These are phyloP conservation scores for Microctenopoma steveboyesi DNA, from an alignment of 2,797 vertebrate species.

Conservation along the genomic window DNA sequence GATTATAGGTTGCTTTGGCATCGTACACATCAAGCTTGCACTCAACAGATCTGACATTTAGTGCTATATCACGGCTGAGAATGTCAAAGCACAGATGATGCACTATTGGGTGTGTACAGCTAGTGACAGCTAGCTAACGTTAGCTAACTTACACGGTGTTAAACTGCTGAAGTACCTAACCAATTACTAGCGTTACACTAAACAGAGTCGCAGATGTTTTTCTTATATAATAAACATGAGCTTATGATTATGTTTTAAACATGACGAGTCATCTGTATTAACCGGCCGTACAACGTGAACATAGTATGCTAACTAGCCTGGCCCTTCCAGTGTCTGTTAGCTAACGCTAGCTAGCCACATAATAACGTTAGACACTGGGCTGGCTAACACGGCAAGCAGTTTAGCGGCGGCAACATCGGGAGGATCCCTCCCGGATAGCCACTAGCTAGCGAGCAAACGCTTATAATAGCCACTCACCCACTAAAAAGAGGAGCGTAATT, in stretches of 20 bases:
- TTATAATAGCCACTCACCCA: conserved; percentile 60
- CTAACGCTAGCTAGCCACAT: conserved; percentile 49
- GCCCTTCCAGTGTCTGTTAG: conserved; percentile 46
- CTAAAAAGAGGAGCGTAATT: conserved; percentile 26
- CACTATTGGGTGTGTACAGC: conserved; percentile 80
- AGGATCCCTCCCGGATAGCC: conserved; percentile 68
- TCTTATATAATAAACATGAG: neutral
- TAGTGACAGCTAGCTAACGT: conserved; percentile 69
- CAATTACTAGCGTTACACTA: neutral
- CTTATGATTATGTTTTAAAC: neutral
- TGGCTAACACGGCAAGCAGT: conserved; percentile 36
- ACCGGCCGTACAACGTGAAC: neutral
- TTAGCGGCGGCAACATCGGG: conserved; percentile 57
- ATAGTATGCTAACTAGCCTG: conserved; percentile 33
- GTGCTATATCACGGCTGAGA: conserved; percentile 4
- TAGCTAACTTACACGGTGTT: conserved; percentile 43
- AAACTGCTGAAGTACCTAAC: conserved; percentile 6
- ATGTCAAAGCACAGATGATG: conserved; percentile 52
- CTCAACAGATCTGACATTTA: neutral
- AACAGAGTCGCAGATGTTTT: neutral
- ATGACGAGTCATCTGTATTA: neutral
- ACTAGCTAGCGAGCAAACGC: conserved; percentile 44
- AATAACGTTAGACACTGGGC: conserved; percentile 33
- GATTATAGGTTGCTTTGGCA: too few species aligned
- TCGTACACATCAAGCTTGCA: accelerated